Conservation (phyloP, 2,888 invertebrate species). For the Buathra laborator region DNA sequence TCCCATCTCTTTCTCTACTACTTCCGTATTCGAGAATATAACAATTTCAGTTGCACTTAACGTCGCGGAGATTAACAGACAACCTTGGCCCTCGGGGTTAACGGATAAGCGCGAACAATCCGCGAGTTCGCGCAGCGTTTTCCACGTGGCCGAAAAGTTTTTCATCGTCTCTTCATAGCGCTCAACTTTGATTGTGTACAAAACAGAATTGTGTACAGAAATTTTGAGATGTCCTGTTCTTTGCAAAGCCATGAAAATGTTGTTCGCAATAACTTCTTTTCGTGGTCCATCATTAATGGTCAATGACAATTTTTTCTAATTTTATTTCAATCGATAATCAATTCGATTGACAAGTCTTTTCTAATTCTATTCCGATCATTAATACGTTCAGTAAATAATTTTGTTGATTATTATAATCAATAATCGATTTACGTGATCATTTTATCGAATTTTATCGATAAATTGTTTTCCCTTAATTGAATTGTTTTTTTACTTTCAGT, state of each 20-base stretch:
- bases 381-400: no score
- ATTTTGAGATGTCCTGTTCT: neutral
- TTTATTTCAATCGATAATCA: no score
- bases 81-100: slow-evolving; percentile 31
- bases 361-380: no score
- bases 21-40: slow-evolving; percentile 55
- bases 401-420: no score
- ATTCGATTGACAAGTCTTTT: neutral
- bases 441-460: no score
- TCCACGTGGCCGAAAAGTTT: slow-evolving; percentile 52
- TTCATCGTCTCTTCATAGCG: neutral
- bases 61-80: slow-evolving; percentile 55
- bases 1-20: neutral
- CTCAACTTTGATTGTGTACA: neutral
- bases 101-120: neutral
- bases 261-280: neutral
- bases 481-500: no score
- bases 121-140: slow-evolving; percentile 39
- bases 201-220: neutral
- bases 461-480: no score
- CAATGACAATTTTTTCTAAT: neutral
- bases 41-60: slow-evolving; percentile 60
- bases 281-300: neutral
- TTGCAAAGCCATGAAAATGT: neutral
- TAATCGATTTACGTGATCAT: no score